Conservation (phyloP, 1,140 invertebrate species). For the Panulirus ornatus region DNA sequence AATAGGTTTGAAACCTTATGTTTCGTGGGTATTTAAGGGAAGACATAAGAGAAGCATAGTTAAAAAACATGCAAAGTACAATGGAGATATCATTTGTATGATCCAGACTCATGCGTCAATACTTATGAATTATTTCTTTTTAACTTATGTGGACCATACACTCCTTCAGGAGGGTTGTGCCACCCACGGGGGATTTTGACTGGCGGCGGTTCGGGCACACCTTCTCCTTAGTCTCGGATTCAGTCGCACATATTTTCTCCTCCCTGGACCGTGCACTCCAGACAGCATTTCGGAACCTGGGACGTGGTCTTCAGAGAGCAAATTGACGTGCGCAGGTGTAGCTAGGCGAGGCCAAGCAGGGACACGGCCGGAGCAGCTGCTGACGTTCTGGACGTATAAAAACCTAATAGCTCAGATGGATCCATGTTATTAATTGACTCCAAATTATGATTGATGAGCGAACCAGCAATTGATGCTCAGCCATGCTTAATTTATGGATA, state of each 20-base stretch:
- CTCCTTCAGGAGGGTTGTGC: too few relatives aligned
- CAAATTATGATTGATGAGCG: constrained; percentile 57
- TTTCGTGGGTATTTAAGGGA: too few relatives aligned
- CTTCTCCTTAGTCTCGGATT: background rate
- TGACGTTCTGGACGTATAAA: background rate
- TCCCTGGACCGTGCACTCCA: background rate
- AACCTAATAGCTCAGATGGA: constrained; percentile 28
- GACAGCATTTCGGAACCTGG: background rate
- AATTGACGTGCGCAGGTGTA: background rate
- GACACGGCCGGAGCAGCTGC: background rate
- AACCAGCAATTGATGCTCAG: constrained; percentile 43
- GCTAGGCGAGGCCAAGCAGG: background rate
- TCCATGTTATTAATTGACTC: constrained; percentile 64
- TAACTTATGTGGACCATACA: too few relatives aligned
- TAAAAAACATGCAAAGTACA: too few relatives aligned
- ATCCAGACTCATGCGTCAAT: too few relatives aligned
- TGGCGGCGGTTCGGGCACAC: too few relatives aligned
- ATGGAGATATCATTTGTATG: too few relatives aligned
- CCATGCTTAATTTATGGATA: constrained; percentile 55
- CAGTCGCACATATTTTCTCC: background rate
- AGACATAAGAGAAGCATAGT: too few relatives aligned
- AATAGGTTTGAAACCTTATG: too few relatives aligned
- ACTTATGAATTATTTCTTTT: too few relatives aligned
- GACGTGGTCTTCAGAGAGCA: background rate
- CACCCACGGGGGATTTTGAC: too few relatives aligned